phyloP scores from a whole-genome alignment of 2,113 vertebrate species.

The Mormyrus lacerda region DNA sequence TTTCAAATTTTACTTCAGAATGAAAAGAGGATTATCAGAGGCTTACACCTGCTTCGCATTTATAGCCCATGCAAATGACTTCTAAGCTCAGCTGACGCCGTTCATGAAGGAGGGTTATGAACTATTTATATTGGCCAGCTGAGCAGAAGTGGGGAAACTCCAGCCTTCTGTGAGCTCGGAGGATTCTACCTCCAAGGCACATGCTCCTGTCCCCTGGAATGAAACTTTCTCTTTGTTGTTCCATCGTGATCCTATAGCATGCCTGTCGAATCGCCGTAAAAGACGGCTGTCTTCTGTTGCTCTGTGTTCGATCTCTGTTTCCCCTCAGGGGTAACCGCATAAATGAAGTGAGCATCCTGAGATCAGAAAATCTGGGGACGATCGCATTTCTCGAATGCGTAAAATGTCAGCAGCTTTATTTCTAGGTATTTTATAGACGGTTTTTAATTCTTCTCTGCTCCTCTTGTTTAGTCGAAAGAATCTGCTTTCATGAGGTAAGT shows the following conservation, averaged over 20 bases:
- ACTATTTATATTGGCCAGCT: constrained; percentile 1
- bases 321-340: not conserved
- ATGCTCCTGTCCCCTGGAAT: not conserved
- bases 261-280: not conserved
- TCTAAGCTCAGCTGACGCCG: not conserved
- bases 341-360: not conserved
- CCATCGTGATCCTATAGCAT: not conserved
- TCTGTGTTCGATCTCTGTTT: not conserved
- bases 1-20: constrained; percentile 7
- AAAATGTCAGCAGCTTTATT: not conserved
- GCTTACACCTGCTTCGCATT: not conserved
- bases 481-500: constrained; percentile 31
- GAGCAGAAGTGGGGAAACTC: not conserved
- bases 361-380: not conserved
- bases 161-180: not conserved
- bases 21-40: not conserved
- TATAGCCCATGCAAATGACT: not conserved
- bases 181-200: not conserved
- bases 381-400: not conserved
- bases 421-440: not conserved
- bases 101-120: not conserved
- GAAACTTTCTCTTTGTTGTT: not conserved
- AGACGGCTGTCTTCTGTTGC: not conserved
- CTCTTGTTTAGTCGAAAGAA: not conserved
- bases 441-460: not conserved